Conservation (phyloP, 2,797 vertebrate species). For the Smutsia gigantea region DNA sequence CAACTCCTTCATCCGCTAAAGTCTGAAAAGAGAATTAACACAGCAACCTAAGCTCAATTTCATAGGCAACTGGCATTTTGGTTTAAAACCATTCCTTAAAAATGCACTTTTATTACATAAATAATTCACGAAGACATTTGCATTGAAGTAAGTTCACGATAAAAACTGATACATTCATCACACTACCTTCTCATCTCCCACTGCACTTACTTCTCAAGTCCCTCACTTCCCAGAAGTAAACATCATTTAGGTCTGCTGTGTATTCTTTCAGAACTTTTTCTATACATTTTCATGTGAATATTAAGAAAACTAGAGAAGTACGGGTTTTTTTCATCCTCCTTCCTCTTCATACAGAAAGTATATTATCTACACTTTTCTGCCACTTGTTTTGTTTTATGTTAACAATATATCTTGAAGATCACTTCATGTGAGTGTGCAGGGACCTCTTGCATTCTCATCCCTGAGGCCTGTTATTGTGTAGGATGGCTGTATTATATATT, state of each 20-base stretch:
- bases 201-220: no score
- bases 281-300: neutral
- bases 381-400: neutral
- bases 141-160: neutral
- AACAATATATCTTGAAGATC: no score
- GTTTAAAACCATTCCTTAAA: neutral
- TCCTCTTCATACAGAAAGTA: neutral
- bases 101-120: neutral
- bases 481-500: no score
- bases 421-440: fast-evolving
- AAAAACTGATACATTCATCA: neutral
- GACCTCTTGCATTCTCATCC: neutral
- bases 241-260: neutral
- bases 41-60: no score
- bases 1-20: neutral
- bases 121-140: neutral
- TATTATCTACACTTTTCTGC: neutral
- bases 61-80: neutral
- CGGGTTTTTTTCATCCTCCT: neutral
- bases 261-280: neutral
- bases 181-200: neutral
- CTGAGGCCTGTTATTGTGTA: neutral
- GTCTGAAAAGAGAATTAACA: neutral
- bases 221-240: neutral
- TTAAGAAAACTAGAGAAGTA: no score